Conservation (phyloP, 2,888 invertebrate species). For the Eupithecia inturbata region DNA sequence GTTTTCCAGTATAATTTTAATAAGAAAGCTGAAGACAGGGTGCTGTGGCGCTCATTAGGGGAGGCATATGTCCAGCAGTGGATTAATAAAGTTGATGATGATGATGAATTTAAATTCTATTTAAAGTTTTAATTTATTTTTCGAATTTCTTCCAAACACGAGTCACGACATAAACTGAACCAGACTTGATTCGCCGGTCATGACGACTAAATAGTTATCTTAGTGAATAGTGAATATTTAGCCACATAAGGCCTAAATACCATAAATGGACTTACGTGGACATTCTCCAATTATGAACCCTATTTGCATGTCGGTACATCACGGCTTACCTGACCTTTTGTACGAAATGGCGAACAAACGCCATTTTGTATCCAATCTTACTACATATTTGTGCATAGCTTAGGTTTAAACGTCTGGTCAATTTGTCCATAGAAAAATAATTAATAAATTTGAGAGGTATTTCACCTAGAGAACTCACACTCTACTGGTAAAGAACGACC, state of each 20-base stretch:
- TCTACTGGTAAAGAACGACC: too few species aligned
- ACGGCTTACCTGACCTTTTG: conserved; percentile 35
- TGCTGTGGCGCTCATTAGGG: too few species aligned
- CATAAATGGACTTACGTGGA: conserved; percentile 16
- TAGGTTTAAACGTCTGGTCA: background rate
- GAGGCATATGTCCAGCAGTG: too few species aligned
- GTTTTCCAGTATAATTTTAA: background rate
- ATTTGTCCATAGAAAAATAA: background rate
- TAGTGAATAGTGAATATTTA: background rate
- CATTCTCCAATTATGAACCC: conserved; percentile 28
- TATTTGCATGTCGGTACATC: conserved; percentile 30
- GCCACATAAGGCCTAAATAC: background rate
- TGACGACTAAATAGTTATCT: background rate
- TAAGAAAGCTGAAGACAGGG: too few species aligned
- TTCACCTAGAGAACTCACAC: background rate
- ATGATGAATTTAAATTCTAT: too few species aligned
- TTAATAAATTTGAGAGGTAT: too few species aligned
- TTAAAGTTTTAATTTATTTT: too few species aligned
- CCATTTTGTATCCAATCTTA: conserved; percentile 36
- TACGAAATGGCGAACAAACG: conserved; percentile 26
- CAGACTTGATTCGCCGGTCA: background rate
- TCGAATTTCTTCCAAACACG: too few species aligned
- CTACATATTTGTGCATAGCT: conserved; percentile 26
- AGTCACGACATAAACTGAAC: background rate
- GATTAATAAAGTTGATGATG: too few species aligned